Conservation (phyloP, 2,113 vertebrate species). For the Barnardius zonarius region DNA sequence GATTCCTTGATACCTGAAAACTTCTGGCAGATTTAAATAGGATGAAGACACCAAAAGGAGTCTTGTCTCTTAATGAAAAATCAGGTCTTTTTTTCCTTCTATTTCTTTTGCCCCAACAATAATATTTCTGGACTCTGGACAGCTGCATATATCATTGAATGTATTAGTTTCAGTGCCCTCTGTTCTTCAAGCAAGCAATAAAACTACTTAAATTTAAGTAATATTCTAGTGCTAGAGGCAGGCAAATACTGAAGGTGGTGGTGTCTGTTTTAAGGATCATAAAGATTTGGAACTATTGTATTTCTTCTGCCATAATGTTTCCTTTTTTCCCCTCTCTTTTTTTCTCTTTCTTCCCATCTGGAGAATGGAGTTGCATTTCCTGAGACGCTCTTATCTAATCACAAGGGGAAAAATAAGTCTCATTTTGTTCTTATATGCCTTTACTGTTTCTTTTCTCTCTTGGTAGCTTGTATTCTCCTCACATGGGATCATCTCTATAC, state of each 20-base stretch:
- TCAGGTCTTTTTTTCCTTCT: rapidly evolving
- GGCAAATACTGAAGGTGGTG: neutral
- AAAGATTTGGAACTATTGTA: neutral
- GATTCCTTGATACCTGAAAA: neutral
- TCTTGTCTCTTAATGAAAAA: neutral
- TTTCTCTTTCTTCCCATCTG: rapidly evolving
- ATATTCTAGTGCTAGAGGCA: neutral
- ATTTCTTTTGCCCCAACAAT: rapidly evolving
- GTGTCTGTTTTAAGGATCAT: neutral
- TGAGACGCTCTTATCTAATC: neutral
- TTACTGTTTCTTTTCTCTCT: neutral
- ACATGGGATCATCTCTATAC: neutral
- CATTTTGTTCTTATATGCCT: neutral
- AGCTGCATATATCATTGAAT: neutral
- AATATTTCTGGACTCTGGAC: neutral
- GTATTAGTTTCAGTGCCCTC: neutral
- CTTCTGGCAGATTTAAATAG: neutral
- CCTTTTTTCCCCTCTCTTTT: rapidly evolving
- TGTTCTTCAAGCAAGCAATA: neutral
- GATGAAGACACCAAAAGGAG: neutral
- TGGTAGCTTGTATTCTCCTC: neutral
- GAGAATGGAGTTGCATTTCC: neutral
- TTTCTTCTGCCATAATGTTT: neutral
- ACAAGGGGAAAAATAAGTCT: neutral
- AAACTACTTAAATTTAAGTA: neutral